Base-by-base conservation (phyloP, 1,140 invertebrate species). In the Drosophila gunungcola region DNA sequence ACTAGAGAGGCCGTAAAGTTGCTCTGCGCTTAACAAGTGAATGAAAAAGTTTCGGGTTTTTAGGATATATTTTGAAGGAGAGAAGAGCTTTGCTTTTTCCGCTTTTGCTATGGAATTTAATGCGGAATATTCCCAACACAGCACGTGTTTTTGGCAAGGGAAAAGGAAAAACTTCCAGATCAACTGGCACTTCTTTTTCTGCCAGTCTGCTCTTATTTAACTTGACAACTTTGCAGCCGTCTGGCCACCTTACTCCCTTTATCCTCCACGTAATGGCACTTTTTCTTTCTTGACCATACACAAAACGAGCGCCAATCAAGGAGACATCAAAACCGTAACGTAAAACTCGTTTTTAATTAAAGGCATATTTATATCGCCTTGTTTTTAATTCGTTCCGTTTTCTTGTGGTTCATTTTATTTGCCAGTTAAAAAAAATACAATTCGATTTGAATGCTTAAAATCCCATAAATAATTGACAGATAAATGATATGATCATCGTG, bases 371-470 rank as follows among this genome's bases (percentile, higher is more conserved):
- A 42, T 42, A 43, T 53, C 25, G 32, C 64, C 60, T 68, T 43
- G 46, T 53, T 51, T 64, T 36, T 29, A 54, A 73, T 74, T 51
- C 76, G 78, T 77, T 73, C 53, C 74, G 84, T 68, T 72, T 72
- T 75, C 36, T 42, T 62, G 65, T 42, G 42, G 38, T 41, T 56
- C 5, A 34, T 48, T 60, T 58, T 61, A 76, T 78, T 88, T 79
- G 72, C 46, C 60, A 56, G 36, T 69, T 62, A 67, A 85, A 29
- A 76, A 39, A 42, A 58, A 74, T 42, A 57, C 80, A 73, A 77
- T 85, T 85, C 82, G 80, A 82, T 82, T 69, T 82, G 76, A 80
- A 70, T 89, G 75, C 81, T 86, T 86, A 88, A 88, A 86, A 79
- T 48, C 27, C 58, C 83, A 86, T 86, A 83, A 86, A 88, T 88